Conservation (phyloP, 1,140 invertebrate genomes). For the Pygmarrhopalites habei region DNA sequence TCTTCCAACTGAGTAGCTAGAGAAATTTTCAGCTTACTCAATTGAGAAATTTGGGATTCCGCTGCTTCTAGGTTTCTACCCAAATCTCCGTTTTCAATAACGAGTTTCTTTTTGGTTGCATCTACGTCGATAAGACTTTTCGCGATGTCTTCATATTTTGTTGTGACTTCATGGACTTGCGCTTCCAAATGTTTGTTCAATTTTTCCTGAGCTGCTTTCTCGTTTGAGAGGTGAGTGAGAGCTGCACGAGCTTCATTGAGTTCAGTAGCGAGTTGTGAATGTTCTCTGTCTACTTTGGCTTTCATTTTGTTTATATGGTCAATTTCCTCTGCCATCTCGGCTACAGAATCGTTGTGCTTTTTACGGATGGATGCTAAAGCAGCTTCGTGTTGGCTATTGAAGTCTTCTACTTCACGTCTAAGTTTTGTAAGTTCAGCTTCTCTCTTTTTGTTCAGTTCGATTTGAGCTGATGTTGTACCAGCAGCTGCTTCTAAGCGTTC, state of each 20-base stretch:
- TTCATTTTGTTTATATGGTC: conserved; percentile 99
- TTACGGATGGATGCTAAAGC: conserved; percentile 91
- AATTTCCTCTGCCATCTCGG: conserved; percentile 98
- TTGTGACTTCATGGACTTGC: conserved; percentile 87
- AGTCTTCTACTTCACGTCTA: conserved; percentile 94
- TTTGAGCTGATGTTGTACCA: conserved; percentile 96
- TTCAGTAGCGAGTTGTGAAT: conserved; percentile 83
- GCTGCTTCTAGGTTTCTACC: conserved; percentile 92
- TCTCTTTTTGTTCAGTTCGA: conserved; percentile 99
- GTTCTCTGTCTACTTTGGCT: conserved; percentile 84
- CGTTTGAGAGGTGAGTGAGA: conserved; percentile 81
- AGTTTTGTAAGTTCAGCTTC: conserved; percentile 97
- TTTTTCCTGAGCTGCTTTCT: conserved; percentile 94
- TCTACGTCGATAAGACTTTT: conserved; percentile 85
- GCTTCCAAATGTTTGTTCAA: conserved; percentile 91
- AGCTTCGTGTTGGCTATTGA: conserved; percentile 96
- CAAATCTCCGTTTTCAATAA: conserved; percentile 92
- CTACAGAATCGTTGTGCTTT: conserved; percentile 98
- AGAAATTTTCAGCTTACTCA: conserved; percentile 97
- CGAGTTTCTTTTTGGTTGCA: conserved; percentile 89
- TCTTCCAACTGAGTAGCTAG: no score
- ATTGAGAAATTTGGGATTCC: conserved; percentile 90
- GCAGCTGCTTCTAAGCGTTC: conserved; percentile 97
- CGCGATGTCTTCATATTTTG: conserved; percentile 92
- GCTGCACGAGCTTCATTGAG: conserved; percentile 81